Base-by-base conservation (phyloP, 2,888 invertebrate genomes). In the Ochropleura plecta region DNA sequence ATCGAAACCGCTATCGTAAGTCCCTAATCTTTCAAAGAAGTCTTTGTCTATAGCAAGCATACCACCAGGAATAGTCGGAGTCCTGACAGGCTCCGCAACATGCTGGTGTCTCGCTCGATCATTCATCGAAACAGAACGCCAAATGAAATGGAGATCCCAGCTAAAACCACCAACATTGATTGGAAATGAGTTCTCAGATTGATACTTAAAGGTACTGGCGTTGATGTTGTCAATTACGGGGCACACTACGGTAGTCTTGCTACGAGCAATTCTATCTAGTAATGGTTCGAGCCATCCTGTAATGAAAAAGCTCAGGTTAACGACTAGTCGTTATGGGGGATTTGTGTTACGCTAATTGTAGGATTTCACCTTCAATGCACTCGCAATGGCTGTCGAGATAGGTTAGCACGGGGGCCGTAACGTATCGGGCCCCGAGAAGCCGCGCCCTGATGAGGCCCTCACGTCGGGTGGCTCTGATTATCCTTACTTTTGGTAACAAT, bases 351-450 rank as follows among this genome's bases (percentile, higher is more conserved):
- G 59, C 73, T 78, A 82, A 78, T 86, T 78, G 64, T 70, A 60
- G 12, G 60, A 78, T 73, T 87, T 92, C 91, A 98, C 98, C 99
- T 93, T 98, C 98, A 51, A 99, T 98, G 93, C 99, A 99, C 96
- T 99, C 99, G 96, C 99, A 99, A 94, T 99, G 99, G 62, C 99
- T 99, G 95, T 99, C 99, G 77, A 99, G 97, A 95, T 99, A 99
- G 42, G 99, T 99, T 81, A 99, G 97, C 1, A 99, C 98, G 0
- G 98, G 98, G 0, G 98, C 99, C n/a, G 97, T 98, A 79, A 99
- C 98, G 82, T 97, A 97, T 81, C 97, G 97, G 57, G 99, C 99
- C 8, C 99, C 99, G 78, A 99, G 96, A 48, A 99, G 97, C 85
- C 99, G 97, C 0, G 99, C 99, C 85, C 99, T 97, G 90, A 99